phyloP scores from a whole-genome alignment of 2,888 invertebrate species.

The Acrocera orbiculus region DNA sequence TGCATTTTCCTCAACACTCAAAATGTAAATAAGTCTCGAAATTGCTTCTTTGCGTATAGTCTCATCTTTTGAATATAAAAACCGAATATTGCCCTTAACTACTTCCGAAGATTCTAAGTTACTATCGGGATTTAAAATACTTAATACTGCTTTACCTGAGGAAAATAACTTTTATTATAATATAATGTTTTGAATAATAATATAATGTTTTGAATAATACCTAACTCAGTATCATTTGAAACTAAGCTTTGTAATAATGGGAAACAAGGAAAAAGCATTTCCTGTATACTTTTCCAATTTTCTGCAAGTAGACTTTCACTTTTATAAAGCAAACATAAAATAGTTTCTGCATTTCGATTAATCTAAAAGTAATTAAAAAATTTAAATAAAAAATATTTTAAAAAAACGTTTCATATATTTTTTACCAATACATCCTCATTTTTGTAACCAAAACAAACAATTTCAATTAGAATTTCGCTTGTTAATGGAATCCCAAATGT shows the following conservation, averaged over 20 bases:
- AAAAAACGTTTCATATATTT: too few species aligned
- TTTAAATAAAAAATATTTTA: not conserved
- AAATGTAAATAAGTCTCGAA: slow-evolving; percentile 17
- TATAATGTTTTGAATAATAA: not conserved
- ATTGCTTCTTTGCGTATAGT: slow-evolving; percentile 19
- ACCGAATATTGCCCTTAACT: slow-evolving; percentile 21
- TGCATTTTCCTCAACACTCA: slow-evolving; percentile 15
- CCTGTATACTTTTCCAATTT: slow-evolving; percentile 15
- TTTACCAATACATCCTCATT: slow-evolving; percentile 11
- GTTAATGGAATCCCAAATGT: slow-evolving; percentile 24
- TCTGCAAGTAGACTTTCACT: slow-evolving; percentile 16
- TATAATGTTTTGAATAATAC: slow-evolving; percentile 3
- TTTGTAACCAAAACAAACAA: slow-evolving; percentile 17
- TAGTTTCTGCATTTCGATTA: slow-evolving; percentile 17
- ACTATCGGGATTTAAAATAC: slow-evolving; percentile 21
- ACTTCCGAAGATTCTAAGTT: slow-evolving; percentile 15
- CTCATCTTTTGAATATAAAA: slow-evolving; percentile 19
- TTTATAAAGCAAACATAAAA: slow-evolving; percentile 20
- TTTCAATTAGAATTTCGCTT: slow-evolving; percentile 17
- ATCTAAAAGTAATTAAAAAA: slow-evolving; percentile 8
- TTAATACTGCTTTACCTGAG: slow-evolving; percentile 12
- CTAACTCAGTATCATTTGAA: slow-evolving; percentile 12
- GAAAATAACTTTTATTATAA: too few species aligned
- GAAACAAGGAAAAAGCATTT: slow-evolving; percentile 17
- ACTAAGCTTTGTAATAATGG: slow-evolving; percentile 20